phyloP scores from a whole-genome alignment of 2,888 invertebrate species.

The Hesperia comma region DNA sequence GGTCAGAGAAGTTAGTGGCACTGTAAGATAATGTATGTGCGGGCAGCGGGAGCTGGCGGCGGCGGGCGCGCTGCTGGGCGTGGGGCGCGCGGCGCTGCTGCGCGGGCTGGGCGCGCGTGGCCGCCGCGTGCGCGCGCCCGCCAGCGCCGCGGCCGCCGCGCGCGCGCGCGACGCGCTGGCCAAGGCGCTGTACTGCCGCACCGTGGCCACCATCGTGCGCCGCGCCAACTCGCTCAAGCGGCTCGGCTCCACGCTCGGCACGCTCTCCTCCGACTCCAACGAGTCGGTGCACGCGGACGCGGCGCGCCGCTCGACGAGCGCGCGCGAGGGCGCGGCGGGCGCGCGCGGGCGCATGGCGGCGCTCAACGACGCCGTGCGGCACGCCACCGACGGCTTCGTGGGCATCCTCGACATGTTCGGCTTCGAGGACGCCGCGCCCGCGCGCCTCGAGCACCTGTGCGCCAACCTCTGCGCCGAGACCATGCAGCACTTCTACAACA shows the following conservation, averaged over 20 bases:
- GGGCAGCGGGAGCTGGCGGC: constrained; percentile 91
- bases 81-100: constrained; percentile 81
- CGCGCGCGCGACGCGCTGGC: constrained; percentile 95
- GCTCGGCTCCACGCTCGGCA: constrained; percentile 87
- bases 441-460: constrained; percentile 96
- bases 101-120: constrained; percentile 91
- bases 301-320: constrained; percentile 91
- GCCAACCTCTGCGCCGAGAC: constrained; percentile 98
- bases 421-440: constrained; percentile 95
- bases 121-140: constrained; percentile 92
- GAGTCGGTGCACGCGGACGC: constrained; percentile 93
- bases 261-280: constrained; percentile 95
- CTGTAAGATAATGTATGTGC: no score
- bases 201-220: constrained; percentile 96
- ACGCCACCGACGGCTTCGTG: constrained; percentile 97
- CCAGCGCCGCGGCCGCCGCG: constrained; percentile 93
- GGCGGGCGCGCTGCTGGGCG: constrained; percentile 91
- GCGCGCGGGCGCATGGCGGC: constrained; percentile 95
- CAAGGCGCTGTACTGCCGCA: constrained; percentile 97
- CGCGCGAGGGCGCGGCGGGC: constrained; percentile 87
- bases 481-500: constrained; percentile 99
- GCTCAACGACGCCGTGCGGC: constrained; percentile 94
- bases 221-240: constrained; percentile 96
- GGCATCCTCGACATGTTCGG: constrained; percentile 99
- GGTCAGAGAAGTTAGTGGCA: no score